phyloP scores from a whole-genome alignment of 2,797 vertebrate species.

The Peromyscus attwateri region DNA sequence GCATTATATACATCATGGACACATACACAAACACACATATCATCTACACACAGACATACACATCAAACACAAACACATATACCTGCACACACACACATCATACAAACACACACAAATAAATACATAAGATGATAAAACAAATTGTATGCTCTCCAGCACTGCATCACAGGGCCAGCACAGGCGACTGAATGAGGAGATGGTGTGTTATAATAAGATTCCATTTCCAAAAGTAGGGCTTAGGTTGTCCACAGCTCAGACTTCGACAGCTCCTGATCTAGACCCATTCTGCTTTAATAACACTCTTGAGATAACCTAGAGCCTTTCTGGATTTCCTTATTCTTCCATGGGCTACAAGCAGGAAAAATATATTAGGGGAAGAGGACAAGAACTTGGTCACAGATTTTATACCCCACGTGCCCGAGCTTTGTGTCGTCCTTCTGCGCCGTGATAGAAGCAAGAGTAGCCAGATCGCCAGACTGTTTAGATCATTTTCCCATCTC shows the following conservation, averaged over 20 bases:
- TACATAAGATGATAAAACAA: neutral
- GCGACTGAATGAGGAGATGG: neutral
- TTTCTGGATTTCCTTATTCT: conserved; percentile 4
- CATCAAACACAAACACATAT: neutral
- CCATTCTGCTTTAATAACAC: conserved; percentile 32
- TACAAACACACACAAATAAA: too few species aligned
- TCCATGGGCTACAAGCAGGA: too few species aligned
- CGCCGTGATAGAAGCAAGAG: accelerated
- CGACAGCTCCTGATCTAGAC: neutral
- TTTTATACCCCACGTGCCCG: neutral
- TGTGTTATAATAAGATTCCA: neutral
- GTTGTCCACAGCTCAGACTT: neutral
- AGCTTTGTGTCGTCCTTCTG: neutral
- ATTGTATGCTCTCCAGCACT: neutral
- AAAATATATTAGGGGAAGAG: neutral
- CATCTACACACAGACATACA: neutral
- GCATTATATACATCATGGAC: neutral
- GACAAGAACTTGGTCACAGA: neutral
- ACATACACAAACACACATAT: neutral
- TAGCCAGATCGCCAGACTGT: neutral
- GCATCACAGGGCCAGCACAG: neutral
- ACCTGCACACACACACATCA: neutral
- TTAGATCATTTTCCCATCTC: neutral
- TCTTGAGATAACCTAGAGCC: neutral
- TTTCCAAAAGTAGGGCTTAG: neutral